A percentile compares a stretch with the other conserved stretches of the same genome.
phyloP scores from a whole-genome alignment of 2,797 vertebrate species.

The Potorous gilbertii region DNA sequence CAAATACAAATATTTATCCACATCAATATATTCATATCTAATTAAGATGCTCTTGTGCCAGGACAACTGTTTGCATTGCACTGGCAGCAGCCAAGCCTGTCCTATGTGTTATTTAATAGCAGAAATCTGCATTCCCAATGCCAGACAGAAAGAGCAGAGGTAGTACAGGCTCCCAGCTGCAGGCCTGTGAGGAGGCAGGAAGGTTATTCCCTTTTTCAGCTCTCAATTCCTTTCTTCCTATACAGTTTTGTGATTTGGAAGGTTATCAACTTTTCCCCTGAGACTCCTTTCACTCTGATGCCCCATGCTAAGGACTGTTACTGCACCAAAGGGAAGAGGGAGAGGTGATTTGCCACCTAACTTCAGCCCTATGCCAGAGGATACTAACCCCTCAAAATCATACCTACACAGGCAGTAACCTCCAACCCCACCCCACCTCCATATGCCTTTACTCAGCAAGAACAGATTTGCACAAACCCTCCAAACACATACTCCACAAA shows the following conservation, averaged over 20 bases:
- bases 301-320: not conserved
- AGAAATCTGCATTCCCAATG: not conserved
- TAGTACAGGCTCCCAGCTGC: not conserved
- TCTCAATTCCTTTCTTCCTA: not conserved
- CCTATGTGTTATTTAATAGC: not conserved
- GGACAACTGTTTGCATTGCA: not conserved
- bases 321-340: not conserved
- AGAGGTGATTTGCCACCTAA: not conserved
- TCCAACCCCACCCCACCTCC: not conserved
- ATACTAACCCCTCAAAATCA: not conserved
- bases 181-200: not conserved
- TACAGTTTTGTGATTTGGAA: not conserved
- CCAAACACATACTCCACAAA: not conserved
- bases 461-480: not conserved
- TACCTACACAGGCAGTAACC: not conserved
- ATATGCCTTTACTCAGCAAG: not conserved
- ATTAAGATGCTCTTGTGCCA: not conserved
- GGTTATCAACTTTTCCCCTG: not conserved
- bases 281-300: not conserved
- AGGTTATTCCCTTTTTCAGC: not conserved
- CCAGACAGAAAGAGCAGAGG: not conserved
- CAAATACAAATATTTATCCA: not conserved
- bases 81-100: not conserved
- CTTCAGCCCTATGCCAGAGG: not conserved
- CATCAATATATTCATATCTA: conserved; percentile 1